Conservation (phyloP, 2,888 invertebrate species). For the Micropterix aruncella region DNA sequence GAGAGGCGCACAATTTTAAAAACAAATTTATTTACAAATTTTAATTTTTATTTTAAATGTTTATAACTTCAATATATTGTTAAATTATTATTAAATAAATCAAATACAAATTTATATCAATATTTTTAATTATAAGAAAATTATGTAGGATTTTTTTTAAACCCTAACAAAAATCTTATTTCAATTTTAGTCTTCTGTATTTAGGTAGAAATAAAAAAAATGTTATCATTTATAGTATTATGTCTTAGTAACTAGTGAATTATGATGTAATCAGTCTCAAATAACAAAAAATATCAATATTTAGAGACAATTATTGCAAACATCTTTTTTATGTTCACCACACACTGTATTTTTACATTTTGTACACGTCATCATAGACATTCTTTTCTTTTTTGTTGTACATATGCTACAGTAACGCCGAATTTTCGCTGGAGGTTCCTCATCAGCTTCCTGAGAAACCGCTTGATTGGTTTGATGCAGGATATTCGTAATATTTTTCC, state of each 20-base stretch:
- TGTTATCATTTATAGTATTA: too few species aligned
- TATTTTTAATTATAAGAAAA: too few species aligned
- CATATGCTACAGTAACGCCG: slow-evolving; percentile 8
- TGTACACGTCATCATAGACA: slow-evolving; percentile 3
- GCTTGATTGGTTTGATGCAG: slow-evolving; percentile 5
- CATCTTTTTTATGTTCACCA: slow-evolving; percentile 8
- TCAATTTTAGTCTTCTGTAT: too few species aligned
- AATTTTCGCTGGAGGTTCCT: slow-evolving; percentile 8
- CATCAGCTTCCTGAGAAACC: slow-evolving; percentile 6
- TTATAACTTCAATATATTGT: too few species aligned
- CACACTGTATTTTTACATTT: slow-evolving; percentile 10
- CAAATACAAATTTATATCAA: too few species aligned
- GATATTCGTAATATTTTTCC: slow-evolving; percentile 7
- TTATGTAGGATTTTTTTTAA: too few species aligned
- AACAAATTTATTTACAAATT: too few species aligned
- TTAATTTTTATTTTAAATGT: too few species aligned
- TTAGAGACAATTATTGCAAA: slow-evolving; percentile 5
- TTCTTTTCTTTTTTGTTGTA: slow-evolving; percentile 8
- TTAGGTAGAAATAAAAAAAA: too few species aligned
- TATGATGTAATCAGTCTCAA: slow-evolving; percentile 4
- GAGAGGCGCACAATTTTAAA: too few species aligned
- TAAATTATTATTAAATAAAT: too few species aligned
- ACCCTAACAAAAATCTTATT: too few species aligned
- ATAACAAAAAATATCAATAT: slow-evolving; percentile 3
- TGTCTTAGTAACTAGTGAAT: slow-evolving; percentile 4